Conservation (phyloP, 2,888 invertebrate species). For the Galerucella calmariensis region DNA sequence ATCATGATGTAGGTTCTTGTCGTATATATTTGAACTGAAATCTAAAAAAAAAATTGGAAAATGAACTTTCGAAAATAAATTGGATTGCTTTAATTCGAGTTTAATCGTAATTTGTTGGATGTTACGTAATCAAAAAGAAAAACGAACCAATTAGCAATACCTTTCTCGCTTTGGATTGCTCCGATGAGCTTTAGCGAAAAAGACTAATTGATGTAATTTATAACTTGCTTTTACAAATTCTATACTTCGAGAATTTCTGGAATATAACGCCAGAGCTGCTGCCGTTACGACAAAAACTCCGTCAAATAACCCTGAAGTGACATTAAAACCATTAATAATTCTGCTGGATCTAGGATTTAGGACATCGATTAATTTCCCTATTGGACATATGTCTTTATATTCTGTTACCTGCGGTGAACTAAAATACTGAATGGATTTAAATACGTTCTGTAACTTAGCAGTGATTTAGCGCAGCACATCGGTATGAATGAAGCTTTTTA, state of each 20-base stretch:
- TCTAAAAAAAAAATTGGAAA: neutral
- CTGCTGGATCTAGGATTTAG: neutral
- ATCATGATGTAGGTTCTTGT: too few species aligned
- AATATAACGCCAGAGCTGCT: conserved; percentile 2
- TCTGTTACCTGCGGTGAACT: too few species aligned
- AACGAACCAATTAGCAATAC: conserved; percentile 26
- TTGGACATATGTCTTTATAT: neutral
- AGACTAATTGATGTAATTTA: conserved; percentile 22
- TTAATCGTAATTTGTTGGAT: neutral
- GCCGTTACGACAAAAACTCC: neutral
- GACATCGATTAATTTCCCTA: neutral
- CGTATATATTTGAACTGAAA: neutral
- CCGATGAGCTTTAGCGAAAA: conserved; percentile 18
- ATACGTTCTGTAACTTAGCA: too few species aligned
- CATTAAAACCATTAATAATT: neutral
- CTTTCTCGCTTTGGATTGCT: conserved; percentile 5
- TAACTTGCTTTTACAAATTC: conserved; percentile 7
- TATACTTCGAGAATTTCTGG: conserved; percentile 15
- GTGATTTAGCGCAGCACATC: too few species aligned
- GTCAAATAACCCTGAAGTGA: neutral
- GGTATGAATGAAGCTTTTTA: too few species aligned
- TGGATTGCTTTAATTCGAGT: neutral
- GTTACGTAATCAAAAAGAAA: conserved; percentile 11
- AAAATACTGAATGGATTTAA: too few species aligned
- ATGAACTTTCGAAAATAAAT: conserved; percentile 13